Evolutionary conservation across 2,113 vertebrate genomes (phyloP).

Genomic region (Marmota monax): DNA sequence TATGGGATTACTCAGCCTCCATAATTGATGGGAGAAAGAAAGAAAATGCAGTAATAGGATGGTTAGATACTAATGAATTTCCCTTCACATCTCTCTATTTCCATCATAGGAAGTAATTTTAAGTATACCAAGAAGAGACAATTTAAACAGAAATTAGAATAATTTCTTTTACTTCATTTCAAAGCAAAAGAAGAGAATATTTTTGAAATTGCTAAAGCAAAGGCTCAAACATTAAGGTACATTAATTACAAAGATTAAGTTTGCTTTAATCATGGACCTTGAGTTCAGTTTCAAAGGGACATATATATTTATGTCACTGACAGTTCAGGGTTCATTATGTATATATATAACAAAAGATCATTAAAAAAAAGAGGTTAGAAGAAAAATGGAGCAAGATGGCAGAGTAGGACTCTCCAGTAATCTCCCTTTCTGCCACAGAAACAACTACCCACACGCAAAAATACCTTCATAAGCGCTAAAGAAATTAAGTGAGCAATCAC

Average conservation of each 20-base stretch:
- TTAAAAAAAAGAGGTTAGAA: neutral
- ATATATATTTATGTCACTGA: neutral
- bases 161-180: neutral
- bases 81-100: neutral
- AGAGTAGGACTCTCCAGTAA: neutral
- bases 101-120: neutral
- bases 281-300: constrained; percentile 21
- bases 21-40: neutral
- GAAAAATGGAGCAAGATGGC: neutral
- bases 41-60: neutral
- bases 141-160: constrained; percentile 58
- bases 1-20: neutral
- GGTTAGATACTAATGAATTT: neutral
- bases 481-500: neutral
- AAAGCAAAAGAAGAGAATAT: neutral
- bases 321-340: neutral
- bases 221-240: neutral
- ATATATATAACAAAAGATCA: neutral
- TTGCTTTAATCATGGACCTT: neutral
- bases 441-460: too few species aligned
- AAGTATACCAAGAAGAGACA: neutral
- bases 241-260: neutral
- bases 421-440: neutral
- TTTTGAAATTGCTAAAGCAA: constrained; percentile 43
- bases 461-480: neutral